phyloP scores from a whole-genome alignment of 2,113 vertebrate genomes.

The Halcyon malimbica region DNA sequence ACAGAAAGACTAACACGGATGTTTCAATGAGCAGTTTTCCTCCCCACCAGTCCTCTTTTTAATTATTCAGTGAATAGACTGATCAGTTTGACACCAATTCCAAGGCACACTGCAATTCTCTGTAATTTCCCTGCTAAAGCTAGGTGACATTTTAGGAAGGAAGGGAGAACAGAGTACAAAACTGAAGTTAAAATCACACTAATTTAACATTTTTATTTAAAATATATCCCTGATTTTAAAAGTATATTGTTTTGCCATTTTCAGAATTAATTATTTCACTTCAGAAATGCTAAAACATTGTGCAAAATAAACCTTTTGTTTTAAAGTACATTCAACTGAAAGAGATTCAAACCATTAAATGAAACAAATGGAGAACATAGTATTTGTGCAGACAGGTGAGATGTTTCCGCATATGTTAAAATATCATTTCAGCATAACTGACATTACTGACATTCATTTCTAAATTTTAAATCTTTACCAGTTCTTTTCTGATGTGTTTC shows the following conservation, averaged over 20 bases:
- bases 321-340: background rate
- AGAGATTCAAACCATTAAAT: background rate
- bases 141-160: background rate
- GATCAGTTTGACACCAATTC: background rate
- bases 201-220: background rate
- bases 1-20: background rate
- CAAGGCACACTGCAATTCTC: background rate
- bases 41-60: background rate
- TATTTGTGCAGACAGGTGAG: background rate
- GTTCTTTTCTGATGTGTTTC: background rate
- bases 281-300: background rate
- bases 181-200: background rate
- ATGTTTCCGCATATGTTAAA: background rate
- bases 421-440: background rate
- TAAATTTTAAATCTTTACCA: background rate
- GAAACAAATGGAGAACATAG: background rate
- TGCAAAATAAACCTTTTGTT: background rate
- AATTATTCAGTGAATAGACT: background rate
- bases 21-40: slow-evolving; percentile 1
- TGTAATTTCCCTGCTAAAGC: background rate
- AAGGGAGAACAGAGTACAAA: background rate
- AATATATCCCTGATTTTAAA: background rate
- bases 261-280: background rate
- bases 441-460: background rate
- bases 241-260: background rate